A percentile compares a stretch with the other conserved stretches of the same genome.
Conservation (phyloP, 2,113 vertebrate species). For the Toxotes jaculatrix region DNA sequence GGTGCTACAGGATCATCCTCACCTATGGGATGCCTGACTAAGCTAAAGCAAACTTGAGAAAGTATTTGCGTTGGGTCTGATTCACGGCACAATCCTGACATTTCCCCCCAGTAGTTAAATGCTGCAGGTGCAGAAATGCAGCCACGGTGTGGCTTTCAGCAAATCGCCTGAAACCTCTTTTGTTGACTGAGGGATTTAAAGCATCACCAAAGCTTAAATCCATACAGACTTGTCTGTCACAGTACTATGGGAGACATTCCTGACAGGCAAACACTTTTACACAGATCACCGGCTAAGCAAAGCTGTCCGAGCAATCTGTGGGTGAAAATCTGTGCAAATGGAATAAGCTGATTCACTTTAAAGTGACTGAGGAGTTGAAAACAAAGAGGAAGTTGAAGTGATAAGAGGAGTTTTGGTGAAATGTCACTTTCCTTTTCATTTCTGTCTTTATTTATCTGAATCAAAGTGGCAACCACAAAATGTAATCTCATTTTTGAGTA, state of each 20-base stretch:
- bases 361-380: not conserved
- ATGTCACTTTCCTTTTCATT: not conserved
- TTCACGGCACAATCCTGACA: slow-evolving; percentile 9
- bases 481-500: slow-evolving; percentile 3
- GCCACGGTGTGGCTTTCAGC: slow-evolving; percentile 51
- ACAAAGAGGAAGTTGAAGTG: not conserved
- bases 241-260: slow-evolving; percentile 31
- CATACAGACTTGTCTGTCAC: slow-evolving; percentile 55
- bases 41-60: slow-evolving; percentile 10
- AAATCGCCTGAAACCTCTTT: slow-evolving; percentile 63
- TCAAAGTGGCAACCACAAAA: not conserved
- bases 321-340: slow-evolving; percentile 14
- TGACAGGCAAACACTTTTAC: slow-evolving; percentile 55
- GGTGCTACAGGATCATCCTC: not conserved
- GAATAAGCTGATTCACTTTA: slow-evolving; percentile 35
- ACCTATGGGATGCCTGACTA: slow-evolving; percentile 1
- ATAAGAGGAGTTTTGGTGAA: not conserved
- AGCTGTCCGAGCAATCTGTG: slow-evolving; percentile 30
- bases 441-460: slow-evolving; percentile 9
- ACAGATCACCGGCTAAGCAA: slow-evolving; percentile 44
- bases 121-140: slow-evolving; percentile 47
- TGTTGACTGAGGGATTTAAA: slow-evolving; percentile 72
- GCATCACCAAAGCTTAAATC: slow-evolving; percentile 60
- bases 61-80: slow-evolving; percentile 11
- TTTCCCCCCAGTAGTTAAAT: slow-evolving; percentile 23